Base-by-base conservation (phyloP, 2,888 invertebrate species). In the Drosophila siamana region DNA sequence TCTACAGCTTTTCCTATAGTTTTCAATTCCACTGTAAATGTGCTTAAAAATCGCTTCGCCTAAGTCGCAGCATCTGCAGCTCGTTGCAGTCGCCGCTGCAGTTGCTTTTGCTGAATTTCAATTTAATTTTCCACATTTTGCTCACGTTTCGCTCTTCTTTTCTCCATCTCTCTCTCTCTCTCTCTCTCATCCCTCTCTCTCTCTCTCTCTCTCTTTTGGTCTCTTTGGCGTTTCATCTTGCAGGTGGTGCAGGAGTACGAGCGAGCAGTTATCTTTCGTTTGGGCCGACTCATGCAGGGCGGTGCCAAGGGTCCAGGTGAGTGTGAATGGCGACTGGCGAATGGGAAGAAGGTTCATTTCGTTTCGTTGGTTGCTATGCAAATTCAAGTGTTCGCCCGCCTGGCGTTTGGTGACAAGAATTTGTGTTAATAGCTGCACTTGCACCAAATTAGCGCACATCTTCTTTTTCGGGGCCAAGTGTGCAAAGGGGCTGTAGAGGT, bases 211-310 rank as follows among this genome's bases (percentile, higher is more conserved):
- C 26, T 16, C 28, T 40, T n/a, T 15, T 7, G 38, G 9, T 4
- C 4, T 6, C n/a, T 46, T 26, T 24, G 26, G 11, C 19, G 24
- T 50, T 15, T 46, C 60, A 57, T 51, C 48, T 77, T 75, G 56
- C 86, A 98, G 98, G 98, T 98, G 38, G 98, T 98, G 2, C 98
- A 98, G 90, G 98, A 98, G 90, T 98, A 98, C 91, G 98, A 98
- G 92, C 94, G 98, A 71, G 98, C 98, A 0, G 98, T 98, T 33
- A 98, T 98, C 91, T 98, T 98, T 92, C 95, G 98, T 51, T 93
- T 98, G 61, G 98, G 98, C 5, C 94, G 98, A 65, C 94, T 98
- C 26, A 93, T 98, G 54, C 95, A 97, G 1, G 98, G 98, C 15
- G 98, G 98, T 15, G 98, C 98, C 6, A 98, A 97, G 92, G 98